A percentile compares a stretch with the other conserved stretches of the same genome.
Evolutionary conservation across 2,797 vertebrate species (phyloP).

Genomic region (Aplochiton taeniatus): DNA sequence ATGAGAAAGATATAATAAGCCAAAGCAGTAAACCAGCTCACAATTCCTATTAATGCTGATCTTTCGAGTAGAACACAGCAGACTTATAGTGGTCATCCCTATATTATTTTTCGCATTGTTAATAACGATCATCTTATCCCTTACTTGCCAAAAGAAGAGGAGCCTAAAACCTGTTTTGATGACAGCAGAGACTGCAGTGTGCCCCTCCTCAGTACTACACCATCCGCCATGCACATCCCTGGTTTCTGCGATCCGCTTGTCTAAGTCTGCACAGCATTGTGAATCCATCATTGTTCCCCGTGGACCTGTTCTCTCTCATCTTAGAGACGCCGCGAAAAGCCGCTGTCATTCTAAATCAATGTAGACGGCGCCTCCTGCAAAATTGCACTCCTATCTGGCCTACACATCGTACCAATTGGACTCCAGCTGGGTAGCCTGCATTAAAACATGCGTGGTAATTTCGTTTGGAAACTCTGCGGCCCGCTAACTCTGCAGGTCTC

Average conservation of each 20-base stretch:
- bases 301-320: constrained; percentile 29
- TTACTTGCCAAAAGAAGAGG: constrained; percentile 17
- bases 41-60: constrained; percentile 8
- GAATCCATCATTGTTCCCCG: constrained; percentile 62
- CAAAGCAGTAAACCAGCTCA: background rate
- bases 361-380: constrained; percentile 6
- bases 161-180: constrained; percentile 39
- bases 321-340: constrained; percentile 30
- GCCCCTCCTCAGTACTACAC: constrained; percentile 16
- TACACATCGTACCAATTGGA: no score
- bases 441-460: no score
- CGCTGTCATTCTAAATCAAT: constrained; percentile 42
- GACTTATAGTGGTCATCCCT: constrained; percentile 23
- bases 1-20: constrained; percentile 6
- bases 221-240: constrained; percentile 34
- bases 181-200: constrained; percentile 37
- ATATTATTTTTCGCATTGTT: constrained; percentile 23
- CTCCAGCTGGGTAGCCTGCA: no score
- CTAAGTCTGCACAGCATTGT: constrained; percentile 46
- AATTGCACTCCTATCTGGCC: no score
- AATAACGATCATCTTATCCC: constrained; percentile 43
- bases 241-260: constrained; percentile 31
- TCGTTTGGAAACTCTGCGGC: no score
- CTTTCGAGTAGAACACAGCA: background rate
- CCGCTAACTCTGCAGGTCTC: no score